These are phyloP conservation scores for Clarias gariepinus DNA, from an alignment of 2,113 vertebrate genomes.

Conservation along the genomic window DNA sequence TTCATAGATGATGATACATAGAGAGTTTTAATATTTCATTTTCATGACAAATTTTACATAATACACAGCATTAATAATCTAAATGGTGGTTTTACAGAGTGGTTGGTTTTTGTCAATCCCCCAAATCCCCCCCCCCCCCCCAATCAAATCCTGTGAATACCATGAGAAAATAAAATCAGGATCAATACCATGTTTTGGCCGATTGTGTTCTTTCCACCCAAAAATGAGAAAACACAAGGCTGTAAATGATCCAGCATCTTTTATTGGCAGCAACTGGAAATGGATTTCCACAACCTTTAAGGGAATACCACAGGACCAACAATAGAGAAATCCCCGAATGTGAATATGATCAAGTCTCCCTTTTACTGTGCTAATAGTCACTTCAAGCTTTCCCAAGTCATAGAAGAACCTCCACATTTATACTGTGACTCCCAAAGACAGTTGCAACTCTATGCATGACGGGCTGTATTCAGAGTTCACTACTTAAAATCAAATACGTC, in stretches of 20 bases:
- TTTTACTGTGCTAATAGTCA: background rate
- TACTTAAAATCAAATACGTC: background rate
- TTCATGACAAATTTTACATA: no score
- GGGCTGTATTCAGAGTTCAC: background rate
- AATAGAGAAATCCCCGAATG: background rate
- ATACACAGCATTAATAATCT: no score
- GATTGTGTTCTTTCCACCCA: background rate
- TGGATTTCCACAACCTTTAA: slow-evolving; percentile 50
- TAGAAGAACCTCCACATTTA: background rate
- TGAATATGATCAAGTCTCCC: background rate
- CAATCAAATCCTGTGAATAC: no score
- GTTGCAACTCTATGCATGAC: background rate
- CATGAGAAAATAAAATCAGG: no score
- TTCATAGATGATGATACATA: no score
- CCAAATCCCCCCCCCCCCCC: no score
- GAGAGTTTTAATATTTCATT: no score
- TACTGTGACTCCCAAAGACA: background rate
- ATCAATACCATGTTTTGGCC: no score
- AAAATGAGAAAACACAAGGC: slow-evolving; percentile 34
- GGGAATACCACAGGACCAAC: slow-evolving; percentile 44
- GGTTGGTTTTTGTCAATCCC: no score
- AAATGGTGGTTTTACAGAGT: no score
- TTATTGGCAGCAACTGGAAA: slow-evolving; percentile 65
- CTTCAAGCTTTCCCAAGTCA: background rate
- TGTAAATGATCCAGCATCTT: slow-evolving; percentile 59